A percentile compares a stretch with the other conserved stretches of the same genome.
phyloP scores from a whole-genome alignment of 2,888 invertebrate species.

The Brachypterus glaber region DNA sequence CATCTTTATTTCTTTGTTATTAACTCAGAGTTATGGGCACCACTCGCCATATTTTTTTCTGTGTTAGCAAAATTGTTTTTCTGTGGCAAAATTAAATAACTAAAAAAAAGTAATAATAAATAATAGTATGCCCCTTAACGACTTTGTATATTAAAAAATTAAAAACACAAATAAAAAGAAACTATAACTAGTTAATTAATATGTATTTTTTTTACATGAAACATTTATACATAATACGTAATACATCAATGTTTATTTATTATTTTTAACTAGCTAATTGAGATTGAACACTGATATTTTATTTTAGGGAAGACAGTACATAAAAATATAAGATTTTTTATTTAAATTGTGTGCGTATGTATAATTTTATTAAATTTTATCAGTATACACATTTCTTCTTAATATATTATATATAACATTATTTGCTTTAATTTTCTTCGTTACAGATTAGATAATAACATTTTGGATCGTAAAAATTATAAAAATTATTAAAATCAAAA shows the following conservation, averaged over 20 bases:
- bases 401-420: not conserved
- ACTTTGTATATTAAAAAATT: too few relatives aligned
- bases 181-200: not conserved
- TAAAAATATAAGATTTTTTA: constrained; percentile 15
- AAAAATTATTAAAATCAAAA: too few relatives aligned
- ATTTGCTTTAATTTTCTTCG: not conserved
- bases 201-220: constrained; percentile 12
- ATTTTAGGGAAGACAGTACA: constrained; percentile 20
- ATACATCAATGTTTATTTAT: constrained; percentile 18
- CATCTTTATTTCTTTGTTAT: too few relatives aligned
- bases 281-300: constrained; percentile 17
- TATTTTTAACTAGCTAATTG: constrained; percentile 8
- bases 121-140: too few relatives aligned
- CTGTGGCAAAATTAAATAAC: too few relatives aligned
- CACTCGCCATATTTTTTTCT: too few relatives aligned
- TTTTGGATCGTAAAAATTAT: too few relatives aligned
- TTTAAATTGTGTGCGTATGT: constrained; percentile 5
- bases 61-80: too few relatives aligned
- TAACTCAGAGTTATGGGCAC: too few relatives aligned
- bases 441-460: not conserved
- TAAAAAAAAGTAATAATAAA: too few relatives aligned
- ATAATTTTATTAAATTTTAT: constrained; percentile 4
- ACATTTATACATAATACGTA: too few relatives aligned
- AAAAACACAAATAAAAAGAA: too few relatives aligned
- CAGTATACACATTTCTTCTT: not conserved